Base-by-base conservation (phyloP, 2,888 invertebrate species). In the Drosophila yooni region DNA sequence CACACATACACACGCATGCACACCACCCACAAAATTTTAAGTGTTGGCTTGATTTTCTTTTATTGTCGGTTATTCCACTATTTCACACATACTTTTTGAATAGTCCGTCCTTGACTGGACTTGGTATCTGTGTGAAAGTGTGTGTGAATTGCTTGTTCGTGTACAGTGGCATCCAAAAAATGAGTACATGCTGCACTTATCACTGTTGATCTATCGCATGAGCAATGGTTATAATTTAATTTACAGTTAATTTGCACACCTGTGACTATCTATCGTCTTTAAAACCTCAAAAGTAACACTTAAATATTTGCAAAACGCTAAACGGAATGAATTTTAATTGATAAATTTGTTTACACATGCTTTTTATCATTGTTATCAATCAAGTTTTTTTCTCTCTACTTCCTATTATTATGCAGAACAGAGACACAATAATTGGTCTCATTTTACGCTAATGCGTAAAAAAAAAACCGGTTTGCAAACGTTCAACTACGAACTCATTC, bases 31-130 rank as follows among this genome's bases (percentile, higher is more conserved):
- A 72, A 61, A 8, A 63, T 60, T 60, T 81, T 68, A 64, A 72
- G 70, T 69, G 52, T 70, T 58, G 56, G 31, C 68, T 75, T 60
- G 64, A 46, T 58, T 62, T 65, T 62, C 62, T 54, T 75, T 56
- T 76, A 52, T 63, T 40, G 62, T 67, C 58, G 66, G 69, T 53
- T 71, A 67, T 81, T 70, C 60, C 65, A 76, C 79, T 68, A 69
- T 58, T 60, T 63, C 56, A 52, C 83, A 83, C 18, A 56, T 13
- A 56, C 60, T 82, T 82, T 85, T 74, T 88, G 70, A 71, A 86
- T 80, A 81, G 69, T 27, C 65, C 68, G 70, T 71, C 83, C 88
- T 82, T 85, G 70, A 53, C 56, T 65, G 60, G 52, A 29, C 21
- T 31, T 21, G 48, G 25, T 76, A 56, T 48, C 10, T 11, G 34